Conservation (phyloP, 2,888 invertebrate genomes). For the Tetramorium bicarinatum region DNA sequence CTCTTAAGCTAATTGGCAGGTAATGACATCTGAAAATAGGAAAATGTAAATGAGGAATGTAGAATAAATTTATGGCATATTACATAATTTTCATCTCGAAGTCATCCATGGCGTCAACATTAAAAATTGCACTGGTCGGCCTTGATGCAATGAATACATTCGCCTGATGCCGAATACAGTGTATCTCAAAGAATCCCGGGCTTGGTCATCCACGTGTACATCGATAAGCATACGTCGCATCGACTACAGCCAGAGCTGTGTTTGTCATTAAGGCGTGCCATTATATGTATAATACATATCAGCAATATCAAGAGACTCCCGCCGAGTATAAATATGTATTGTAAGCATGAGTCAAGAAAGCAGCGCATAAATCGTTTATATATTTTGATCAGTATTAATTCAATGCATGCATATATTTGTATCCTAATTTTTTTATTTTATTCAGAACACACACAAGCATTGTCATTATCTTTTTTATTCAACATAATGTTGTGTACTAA, state of each 20-base stretch:
- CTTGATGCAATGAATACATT: slow-evolving; percentile 30
- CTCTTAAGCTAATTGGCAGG: background rate
- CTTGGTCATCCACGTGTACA: slow-evolving; percentile 22
- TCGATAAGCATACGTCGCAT: slow-evolving; percentile 19
- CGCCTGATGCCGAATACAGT: background rate
- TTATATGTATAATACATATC: background rate
- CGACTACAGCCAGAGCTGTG: slow-evolving; percentile 7
- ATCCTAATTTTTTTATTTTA: background rate
- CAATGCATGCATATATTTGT: background rate
- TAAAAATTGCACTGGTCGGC: slow-evolving; percentile 19
- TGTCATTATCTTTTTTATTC: background rate
- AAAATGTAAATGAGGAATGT: background rate
- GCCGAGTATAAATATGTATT: background rate
- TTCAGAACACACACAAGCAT: background rate
- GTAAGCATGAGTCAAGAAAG: background rate
- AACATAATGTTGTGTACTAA: background rate
- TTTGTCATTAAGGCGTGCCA: background rate
- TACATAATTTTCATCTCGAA: slow-evolving; percentile 18
- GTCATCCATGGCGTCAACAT: slow-evolving; percentile 10
- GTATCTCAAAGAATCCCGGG: slow-evolving; percentile 19
- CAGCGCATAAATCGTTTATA: background rate
- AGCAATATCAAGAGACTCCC: background rate
- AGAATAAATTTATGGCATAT: background rate
- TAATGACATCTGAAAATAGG: background rate
- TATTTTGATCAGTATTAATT: background rate